A percentile compares a stretch with the other conserved stretches of the same genome.
Evolutionary conservation across 2,797 vertebrate genomes (phyloP).

Genomic region (Pogonophryne albipinna): DNA sequence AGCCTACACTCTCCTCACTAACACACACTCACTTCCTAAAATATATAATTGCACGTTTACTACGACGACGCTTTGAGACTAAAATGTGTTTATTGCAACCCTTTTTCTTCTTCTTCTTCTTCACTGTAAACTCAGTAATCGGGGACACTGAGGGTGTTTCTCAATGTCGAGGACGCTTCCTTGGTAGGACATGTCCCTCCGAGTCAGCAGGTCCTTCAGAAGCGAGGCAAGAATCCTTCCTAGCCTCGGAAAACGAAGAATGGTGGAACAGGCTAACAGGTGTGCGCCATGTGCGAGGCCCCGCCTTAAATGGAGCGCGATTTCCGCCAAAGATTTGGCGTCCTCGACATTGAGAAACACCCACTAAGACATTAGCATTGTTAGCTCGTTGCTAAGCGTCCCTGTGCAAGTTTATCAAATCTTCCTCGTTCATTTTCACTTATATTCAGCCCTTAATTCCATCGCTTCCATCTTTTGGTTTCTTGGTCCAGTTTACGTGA

Average conservation of each 20-base stretch:
- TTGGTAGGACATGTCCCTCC: too few species aligned
- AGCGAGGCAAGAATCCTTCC: too few species aligned
- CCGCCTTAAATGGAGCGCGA: too few species aligned
- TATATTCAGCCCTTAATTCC: constrained; percentile 70
- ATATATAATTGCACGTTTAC: constrained; percentile 71
- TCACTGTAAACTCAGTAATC: constrained; percentile 62
- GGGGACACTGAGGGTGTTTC: constrained; percentile 44
- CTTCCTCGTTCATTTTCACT: constrained; percentile 24
- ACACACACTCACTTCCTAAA: constrained; percentile 55
- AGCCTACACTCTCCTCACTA: constrained; percentile 21
- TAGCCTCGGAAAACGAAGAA: too few species aligned
- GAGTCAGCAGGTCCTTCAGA: too few species aligned
- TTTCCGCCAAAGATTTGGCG: too few species aligned
- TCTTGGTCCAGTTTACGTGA: constrained; percentile 46
- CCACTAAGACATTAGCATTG: constrained; percentile 45
- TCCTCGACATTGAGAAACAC: too few species aligned
- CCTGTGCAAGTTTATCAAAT: constrained; percentile 71
- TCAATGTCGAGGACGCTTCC: too few species aligned
- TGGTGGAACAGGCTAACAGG: too few species aligned
- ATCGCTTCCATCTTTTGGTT: too few species aligned
- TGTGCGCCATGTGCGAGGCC: too few species aligned
- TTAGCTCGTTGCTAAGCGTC: constrained; percentile 77
- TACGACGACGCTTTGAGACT: constrained; percentile 40
- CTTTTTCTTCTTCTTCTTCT: constrained; percentile 19
- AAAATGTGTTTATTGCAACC: constrained; percentile 69